Percentiles rank a stretch among this genome's conserved stretches.
Evolutionary conservation across 2,797 vertebrate species (phyloP).

Genomic region (Lagorchestes hirsutus): DNA sequence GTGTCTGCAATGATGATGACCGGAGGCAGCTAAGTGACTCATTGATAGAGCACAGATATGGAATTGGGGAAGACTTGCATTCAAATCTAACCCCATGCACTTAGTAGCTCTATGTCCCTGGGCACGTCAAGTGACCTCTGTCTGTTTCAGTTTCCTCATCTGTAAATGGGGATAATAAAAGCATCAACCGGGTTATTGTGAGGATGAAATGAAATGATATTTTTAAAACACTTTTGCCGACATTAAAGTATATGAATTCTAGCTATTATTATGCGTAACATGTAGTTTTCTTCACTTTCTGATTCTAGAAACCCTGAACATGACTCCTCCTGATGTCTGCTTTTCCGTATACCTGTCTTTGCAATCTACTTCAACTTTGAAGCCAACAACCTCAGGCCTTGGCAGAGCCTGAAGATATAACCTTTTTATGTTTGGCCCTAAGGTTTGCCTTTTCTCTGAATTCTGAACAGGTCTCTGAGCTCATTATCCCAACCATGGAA

Average conservation of each 20-base stretch:
- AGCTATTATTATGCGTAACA: neutral
- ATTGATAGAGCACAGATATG: neutral
- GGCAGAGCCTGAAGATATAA: neutral
- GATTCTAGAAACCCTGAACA: neutral
- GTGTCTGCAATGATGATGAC: neutral
- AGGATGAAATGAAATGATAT: neutral
- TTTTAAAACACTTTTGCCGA: neutral
- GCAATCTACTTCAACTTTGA: neutral
- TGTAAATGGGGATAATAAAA: neutral
- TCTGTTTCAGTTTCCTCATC: neutral
- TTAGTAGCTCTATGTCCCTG: neutral
- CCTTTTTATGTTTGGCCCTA: neutral
- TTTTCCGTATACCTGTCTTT: neutral
- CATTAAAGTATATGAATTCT: neutral
- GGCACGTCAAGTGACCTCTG: neutral
- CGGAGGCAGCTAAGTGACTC: neutral
- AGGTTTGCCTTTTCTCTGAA: slow-evolving; percentile 16
- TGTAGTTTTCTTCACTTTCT: neutral
- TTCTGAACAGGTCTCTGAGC: slow-evolving; percentile 90
- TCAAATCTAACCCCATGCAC: neutral
- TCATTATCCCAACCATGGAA: slow-evolving; percentile 95
- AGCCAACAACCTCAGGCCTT: neutral
- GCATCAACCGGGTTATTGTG: neutral
- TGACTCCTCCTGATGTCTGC: neutral
- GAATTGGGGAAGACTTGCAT: neutral